A percentile compares a stretch with the other conserved stretches of the same genome.
Evolutionary conservation across 2,797 vertebrate genomes (phyloP).

Genomic region (Cephalopachus bancanus): DNA sequence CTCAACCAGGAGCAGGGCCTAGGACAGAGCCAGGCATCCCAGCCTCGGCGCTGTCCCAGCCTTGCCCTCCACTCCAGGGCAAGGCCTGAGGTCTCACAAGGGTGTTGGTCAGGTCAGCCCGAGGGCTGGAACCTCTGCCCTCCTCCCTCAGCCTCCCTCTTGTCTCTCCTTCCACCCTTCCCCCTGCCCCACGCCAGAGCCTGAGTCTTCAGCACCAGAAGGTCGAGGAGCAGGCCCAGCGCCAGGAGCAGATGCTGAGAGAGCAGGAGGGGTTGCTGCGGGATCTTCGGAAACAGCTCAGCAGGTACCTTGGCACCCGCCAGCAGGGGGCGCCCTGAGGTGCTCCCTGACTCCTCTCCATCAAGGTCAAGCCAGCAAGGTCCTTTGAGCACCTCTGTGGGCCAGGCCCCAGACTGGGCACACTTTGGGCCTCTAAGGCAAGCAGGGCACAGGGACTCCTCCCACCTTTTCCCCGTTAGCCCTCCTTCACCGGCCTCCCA

Average conservation of each 20-base stretch:
- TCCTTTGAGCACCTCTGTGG: not conserved
- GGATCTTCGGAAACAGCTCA: conserved; percentile 65
- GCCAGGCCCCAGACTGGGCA: too few species aligned
- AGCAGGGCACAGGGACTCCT: not conserved
- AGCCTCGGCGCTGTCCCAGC: not conserved
- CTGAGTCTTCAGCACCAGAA: conserved; percentile 34
- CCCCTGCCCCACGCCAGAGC: conserved; percentile 20
- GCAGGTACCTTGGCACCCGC: conserved; percentile 75
- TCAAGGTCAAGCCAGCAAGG: rapidly evolving
- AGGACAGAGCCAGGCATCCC: not conserved
- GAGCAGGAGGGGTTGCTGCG: conserved; percentile 25
- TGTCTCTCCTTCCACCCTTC: not conserved
- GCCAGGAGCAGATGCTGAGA: conserved; percentile 55
- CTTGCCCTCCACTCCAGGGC: not conserved
- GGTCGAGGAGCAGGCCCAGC: conserved; percentile 38
- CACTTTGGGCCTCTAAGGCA: not conserved
- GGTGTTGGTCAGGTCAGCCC: not conserved
- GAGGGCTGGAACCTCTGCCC: not conserved
- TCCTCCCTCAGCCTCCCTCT: not conserved
- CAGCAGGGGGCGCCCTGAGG: rapidly evolving
- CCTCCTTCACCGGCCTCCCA: not conserved
- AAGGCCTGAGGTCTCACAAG: not conserved
- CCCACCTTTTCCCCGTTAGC: not conserved
- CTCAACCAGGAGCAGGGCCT: not conserved
- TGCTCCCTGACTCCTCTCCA: not conserved